phyloP scores from a whole-genome alignment of 2,888 invertebrate genomes.

The Eueremaeus valkanovi region DNA sequence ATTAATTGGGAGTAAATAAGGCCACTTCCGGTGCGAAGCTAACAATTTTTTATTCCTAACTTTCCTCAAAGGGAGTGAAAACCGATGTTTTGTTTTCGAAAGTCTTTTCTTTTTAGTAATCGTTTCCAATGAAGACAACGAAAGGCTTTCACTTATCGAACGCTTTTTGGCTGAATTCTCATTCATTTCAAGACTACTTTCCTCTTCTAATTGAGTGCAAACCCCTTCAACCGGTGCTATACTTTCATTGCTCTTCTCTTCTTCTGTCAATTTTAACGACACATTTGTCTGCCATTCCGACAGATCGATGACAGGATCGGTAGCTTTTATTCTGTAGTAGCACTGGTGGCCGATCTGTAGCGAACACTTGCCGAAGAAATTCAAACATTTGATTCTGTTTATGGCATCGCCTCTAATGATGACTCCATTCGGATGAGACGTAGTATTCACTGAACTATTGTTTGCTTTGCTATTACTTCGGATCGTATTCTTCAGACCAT shows the following conservation, averaged over 20 bases:
- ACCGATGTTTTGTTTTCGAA: neutral
- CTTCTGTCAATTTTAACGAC: neutral
- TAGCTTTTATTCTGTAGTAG: constrained; percentile 70
- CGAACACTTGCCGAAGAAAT: constrained; percentile 79
- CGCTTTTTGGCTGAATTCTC: neutral
- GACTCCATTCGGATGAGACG: constrained; percentile 3
- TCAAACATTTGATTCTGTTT: constrained; percentile 50
- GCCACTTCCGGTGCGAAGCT: neutral
- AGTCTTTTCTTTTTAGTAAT: neutral
- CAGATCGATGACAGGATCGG: constrained; percentile 70
- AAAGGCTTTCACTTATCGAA: neutral
- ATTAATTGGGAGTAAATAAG: neutral
- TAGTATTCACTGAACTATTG: neutral
- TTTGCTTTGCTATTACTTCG: neutral
- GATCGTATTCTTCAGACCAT: neutral
- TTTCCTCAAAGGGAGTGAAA: constrained; percentile 8
- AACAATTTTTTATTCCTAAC: constrained; percentile 11
- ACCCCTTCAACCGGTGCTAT: neutral
- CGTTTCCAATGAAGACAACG: neutral
- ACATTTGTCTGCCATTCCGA: constrained; percentile 63
- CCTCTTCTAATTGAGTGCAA: neutral
- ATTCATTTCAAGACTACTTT: neutral
- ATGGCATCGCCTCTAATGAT: constrained; percentile 32
- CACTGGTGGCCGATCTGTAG: constrained; percentile 84
- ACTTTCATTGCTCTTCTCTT: neutral